Evolutionary conservation across 2,797 vertebrate genomes (phyloP), one percentile per base, ranked within the genome.

Genomic region (Myotis vivesi): DNA sequence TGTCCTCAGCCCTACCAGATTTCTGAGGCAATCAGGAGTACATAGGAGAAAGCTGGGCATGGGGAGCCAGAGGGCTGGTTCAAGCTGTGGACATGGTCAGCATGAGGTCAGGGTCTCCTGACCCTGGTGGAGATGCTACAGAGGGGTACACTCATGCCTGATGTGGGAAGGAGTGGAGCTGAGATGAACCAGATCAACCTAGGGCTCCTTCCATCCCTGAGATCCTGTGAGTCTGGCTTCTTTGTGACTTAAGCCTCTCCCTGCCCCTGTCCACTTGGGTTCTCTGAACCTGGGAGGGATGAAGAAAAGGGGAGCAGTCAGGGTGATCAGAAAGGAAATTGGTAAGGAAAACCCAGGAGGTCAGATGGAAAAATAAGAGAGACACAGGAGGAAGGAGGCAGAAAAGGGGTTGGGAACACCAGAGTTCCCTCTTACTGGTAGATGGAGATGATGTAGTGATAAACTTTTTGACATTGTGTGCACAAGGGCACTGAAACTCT

Each of bases 191-290:
- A 69, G 68, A 64, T 57, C 8, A 83, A 11, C 53, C 36, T 44
- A 49, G 55, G 28, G 12, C 4, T 68, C 19, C 72, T 84, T 84
- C 55, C 23, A 64, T 13, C 8, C 36, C 33, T 41, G 38, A 62
- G n/a, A 87, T 55, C 36, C 59, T 82, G 8, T 44, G 44, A 72
- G 9, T 69, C 44, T 51, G 66, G 23, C 2, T 75, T 59, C 85
- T 49, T 53, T 89, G 80, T 91, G 80, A 77, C 38, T 83, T 69
- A 89, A 86, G 62, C 25, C 49, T 53, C 44, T 81, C 23, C 12
- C 2, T 59, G 19, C 3, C 7, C 19, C 25, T 49, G 49, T 53
- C 44, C 41, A 73, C 0, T 9, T 20, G 51, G 6, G 6, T 4
- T 85, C 10, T 13, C 10, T 30, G 25, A 59, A 53, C 28, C 19